These are phyloP conservation scores for Heliocidaris erythrogramma DNA, from an alignment of 35 echinoderm and acorn worm genomes.

Conservation along the genomic window DNA sequence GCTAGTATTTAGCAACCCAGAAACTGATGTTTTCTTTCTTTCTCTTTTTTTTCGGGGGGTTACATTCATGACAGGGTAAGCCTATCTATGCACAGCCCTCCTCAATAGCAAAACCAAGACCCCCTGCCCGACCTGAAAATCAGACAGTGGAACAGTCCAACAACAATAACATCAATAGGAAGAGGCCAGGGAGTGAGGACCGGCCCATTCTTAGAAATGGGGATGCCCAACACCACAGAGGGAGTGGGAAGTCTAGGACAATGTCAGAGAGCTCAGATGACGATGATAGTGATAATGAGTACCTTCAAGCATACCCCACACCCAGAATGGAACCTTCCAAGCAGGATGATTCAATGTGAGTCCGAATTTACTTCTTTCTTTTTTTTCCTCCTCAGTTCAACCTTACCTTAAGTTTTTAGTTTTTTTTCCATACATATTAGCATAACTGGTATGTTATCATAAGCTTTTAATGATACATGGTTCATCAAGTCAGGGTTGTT, in stretches of 20 bases:
- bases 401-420: too few relatives aligned
- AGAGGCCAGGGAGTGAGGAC: conserved; percentile 16
- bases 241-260: neutral
- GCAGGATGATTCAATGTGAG: conserved; percentile 13
- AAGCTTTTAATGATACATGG: too few relatives aligned
- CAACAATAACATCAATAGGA: conserved; percentile 37
- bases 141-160: conserved; percentile 18
- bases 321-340: neutral
- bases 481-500: too few relatives aligned
- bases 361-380: neutral
- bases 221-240: neutral
- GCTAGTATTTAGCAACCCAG: too few relatives aligned
- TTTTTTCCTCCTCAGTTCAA: too few relatives aligned
- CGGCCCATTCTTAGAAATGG: neutral
- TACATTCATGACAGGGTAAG: neutral
- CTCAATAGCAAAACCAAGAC: neutral
- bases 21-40: too few relatives aligned
- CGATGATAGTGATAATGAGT: neutral
- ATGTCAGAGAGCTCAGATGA: conserved; percentile 36
- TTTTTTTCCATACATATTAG: too few relatives aligned
- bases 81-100: neutral
- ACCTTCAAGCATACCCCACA: conserved; percentile 5
- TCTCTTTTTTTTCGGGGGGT: too few relatives aligned
- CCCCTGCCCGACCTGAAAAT: neutral
- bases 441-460: too few relatives aligned